Percentiles rank a stretch among this genome's conserved stretches.
phyloP scores from a whole-genome alignment of 1,140 invertebrate genomes.

The Gryon sp. region DNA sequence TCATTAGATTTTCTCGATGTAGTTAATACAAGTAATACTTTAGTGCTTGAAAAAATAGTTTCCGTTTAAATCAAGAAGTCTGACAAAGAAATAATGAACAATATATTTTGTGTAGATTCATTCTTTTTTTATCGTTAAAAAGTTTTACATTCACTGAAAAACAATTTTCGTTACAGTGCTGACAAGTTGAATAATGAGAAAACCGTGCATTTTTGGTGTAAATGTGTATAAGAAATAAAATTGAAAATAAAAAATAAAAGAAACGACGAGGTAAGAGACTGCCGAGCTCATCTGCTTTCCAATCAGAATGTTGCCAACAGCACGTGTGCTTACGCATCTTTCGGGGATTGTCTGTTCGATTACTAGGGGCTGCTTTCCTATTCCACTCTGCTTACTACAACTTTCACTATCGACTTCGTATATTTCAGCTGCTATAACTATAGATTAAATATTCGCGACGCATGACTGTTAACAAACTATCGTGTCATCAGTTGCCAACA shows the following conservation, averaged over 20 bases:
- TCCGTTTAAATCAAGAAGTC: background rate
- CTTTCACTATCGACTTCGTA: constrained; percentile 41
- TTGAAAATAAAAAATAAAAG: constrained; percentile 58
- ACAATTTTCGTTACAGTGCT: constrained; percentile 51
- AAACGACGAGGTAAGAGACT: constrained; percentile 67
- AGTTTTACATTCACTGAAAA: constrained; percentile 21
- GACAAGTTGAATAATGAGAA: constrained; percentile 59
- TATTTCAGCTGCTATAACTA: constrained; percentile 66
- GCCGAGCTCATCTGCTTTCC: constrained; percentile 75
- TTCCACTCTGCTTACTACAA: constrained; percentile 40
- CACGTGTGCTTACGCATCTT: constrained; percentile 74
- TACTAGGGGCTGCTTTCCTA: constrained; percentile 54
- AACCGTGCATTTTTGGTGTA: constrained; percentile 34
- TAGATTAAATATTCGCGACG: constrained; percentile 72
- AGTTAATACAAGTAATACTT: constrained; percentile 27
- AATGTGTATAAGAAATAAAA: constrained; percentile 44
- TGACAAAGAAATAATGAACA: constrained; percentile 31
- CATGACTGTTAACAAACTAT: constrained; percentile 2
- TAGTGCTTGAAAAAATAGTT: background rate
- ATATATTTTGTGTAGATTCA: constrained; percentile 33
- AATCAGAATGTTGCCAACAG: constrained; percentile 74
- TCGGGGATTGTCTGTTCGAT: constrained; percentile 68
- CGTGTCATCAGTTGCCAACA: background rate
- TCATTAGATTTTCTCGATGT: constrained; percentile 23
- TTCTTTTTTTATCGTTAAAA: constrained; percentile 39